Conservation (phyloP, 1,140 invertebrate species). For the Atta texana region DNA sequence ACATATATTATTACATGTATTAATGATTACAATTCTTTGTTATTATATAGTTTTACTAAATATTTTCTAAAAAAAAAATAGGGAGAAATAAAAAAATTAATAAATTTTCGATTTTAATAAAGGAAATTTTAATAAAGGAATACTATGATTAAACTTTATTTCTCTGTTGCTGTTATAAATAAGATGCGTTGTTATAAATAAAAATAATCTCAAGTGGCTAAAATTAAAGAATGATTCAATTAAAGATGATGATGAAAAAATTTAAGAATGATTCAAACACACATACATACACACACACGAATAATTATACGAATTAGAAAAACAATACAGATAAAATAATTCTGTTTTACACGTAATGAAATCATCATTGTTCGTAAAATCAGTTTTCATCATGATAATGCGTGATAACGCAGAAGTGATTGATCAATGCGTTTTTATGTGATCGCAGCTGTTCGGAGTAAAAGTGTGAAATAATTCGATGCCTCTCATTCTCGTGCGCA, state of each 20-base stretch:
- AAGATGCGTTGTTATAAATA: too few species aligned
- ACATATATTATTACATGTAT: too few species aligned
- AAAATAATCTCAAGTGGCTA: too few species aligned
- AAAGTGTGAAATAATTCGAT: constrained; percentile 54
- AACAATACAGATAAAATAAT: background rate
- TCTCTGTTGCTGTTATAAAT: too few species aligned
- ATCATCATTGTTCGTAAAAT: background rate
- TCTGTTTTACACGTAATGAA: background rate
- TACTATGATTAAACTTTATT: too few species aligned
- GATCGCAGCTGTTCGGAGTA: background rate
- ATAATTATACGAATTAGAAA: background rate
- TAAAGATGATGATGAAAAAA: background rate
- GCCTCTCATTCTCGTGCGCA: constrained; percentile 16
- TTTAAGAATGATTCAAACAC: background rate
- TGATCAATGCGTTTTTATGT: background rate
- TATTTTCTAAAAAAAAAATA: too few species aligned
- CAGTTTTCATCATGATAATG: background rate
- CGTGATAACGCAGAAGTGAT: background rate
- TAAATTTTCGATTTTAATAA: too few species aligned
- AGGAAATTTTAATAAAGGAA: too few species aligned
- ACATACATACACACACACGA: too few species aligned
- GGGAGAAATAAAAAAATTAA: too few species aligned
- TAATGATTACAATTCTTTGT: too few species aligned
- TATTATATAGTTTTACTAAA: too few species aligned
- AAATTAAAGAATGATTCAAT: background rate